Conservation (phyloP, 2,888 invertebrate genomes). For the Trilocha varians region DNA sequence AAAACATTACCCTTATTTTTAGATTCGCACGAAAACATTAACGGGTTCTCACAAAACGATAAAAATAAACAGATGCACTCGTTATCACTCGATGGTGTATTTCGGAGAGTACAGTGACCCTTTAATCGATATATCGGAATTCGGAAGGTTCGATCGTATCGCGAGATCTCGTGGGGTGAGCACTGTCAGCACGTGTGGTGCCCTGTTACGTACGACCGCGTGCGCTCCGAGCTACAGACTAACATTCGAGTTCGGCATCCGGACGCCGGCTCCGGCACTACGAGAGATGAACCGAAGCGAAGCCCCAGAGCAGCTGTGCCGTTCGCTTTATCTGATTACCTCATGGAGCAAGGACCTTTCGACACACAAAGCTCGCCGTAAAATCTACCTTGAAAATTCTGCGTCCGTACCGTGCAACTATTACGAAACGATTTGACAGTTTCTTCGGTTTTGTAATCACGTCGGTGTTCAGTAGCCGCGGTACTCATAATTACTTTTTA, state of each 20-base stretch:
- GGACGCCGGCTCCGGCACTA: conserved; percentile 20
- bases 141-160: conserved; percentile 21
- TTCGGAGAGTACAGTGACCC: conserved; percentile 31
- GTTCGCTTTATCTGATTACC: conserved; percentile 59
- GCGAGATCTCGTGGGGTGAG: conserved; percentile 6
- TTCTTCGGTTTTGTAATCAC: conserved; percentile 13
- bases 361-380: conserved; percentile 59
- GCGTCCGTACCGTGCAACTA: conserved; percentile 36
- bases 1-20: not conserved
- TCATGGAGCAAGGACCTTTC: conserved; percentile 70
- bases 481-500: not conserved
- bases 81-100: conserved; percentile 3
- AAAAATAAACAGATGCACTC: not conserved
- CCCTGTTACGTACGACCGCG: conserved; percentile 47
- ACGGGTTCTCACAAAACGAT: not conserved
- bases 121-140: conserved; percentile 20
- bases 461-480: conserved; percentile 1
- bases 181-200: conserved; percentile 24
- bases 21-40: not conserved
- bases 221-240: conserved; percentile 56
- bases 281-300: conserved; percentile 44
- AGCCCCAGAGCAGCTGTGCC: conserved; percentile 48
- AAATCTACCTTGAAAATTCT: conserved; percentile 62
- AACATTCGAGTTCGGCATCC: conserved; percentile 32
- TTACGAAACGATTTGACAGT: conserved; percentile 41